These are phyloP conservation scores for Epinephelus moara DNA, from an alignment of 2,113 vertebrate genomes.

Conservation along the genomic window DNA sequence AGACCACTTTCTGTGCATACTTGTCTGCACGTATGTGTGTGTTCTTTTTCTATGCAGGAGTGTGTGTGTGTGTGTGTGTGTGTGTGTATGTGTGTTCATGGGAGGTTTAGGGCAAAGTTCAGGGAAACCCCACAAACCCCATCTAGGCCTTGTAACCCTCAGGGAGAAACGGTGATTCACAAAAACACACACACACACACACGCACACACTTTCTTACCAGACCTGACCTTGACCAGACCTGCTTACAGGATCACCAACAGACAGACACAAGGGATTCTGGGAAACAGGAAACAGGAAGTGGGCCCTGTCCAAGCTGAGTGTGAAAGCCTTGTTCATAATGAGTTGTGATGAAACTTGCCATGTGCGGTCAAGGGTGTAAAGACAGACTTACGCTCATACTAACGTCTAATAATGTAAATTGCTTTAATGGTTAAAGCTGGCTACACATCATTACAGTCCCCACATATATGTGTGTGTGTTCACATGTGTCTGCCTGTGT, in stretches of 20 bases:
- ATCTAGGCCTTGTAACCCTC: slow-evolving; percentile 61
- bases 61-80: slow-evolving; percentile 30
- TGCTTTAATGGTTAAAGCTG: slow-evolving; percentile 51
- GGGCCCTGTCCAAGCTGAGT: slow-evolving; percentile 57
- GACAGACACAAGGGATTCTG: slow-evolving; percentile 75
- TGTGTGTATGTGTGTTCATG: slow-evolving; percentile 55
- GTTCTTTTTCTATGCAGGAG: slow-evolving; percentile 1
- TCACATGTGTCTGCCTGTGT: not conserved
- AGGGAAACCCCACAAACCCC: slow-evolving; percentile 71
- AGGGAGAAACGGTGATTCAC: slow-evolving; percentile 62
- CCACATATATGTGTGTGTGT: slow-evolving; percentile 15
- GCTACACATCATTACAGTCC: slow-evolving; percentile 15
- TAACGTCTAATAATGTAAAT: slow-evolving; percentile 55
- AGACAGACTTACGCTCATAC: slow-evolving; percentile 28
- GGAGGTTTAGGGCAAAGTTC: slow-evolving; percentile 75
- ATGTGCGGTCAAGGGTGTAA: slow-evolving; percentile 51
- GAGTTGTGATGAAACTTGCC: slow-evolving; percentile 48
- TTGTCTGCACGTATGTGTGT: slow-evolving; percentile 29
- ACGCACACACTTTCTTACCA: slow-evolving; percentile 45
- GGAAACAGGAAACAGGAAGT: slow-evolving; percentile 81
- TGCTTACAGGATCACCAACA: slow-evolving; percentile 74
- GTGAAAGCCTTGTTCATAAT: slow-evolving; percentile 61
- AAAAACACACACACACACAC: slow-evolving; percentile 1
- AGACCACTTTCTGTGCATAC: slow-evolving; percentile 63
- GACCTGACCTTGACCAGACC: slow-evolving; percentile 79